Evolutionary conservation across 2,113 vertebrate species (phyloP), one percentile per base, ranked within the genome.

Genomic region (Nymphicus hollandicus): DNA sequence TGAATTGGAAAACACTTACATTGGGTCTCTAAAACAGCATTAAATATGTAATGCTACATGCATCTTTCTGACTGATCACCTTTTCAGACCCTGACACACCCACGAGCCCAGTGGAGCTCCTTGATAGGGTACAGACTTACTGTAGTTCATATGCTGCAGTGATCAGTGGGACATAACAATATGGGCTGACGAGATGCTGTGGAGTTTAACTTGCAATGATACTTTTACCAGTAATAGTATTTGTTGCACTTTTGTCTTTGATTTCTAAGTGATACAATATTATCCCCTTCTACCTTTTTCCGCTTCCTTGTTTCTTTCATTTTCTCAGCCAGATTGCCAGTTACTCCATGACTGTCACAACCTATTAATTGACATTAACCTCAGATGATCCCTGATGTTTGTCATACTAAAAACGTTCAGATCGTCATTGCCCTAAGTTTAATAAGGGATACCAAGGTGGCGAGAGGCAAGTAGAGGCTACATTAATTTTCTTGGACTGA

Each of bases 311-410:
- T 88, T 85, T 82, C 86, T 87, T 86, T 65, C 65, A 88, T 88
- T 92, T 95, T 81, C 81, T 91, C 68, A 50, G 77, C 22, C 43
- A 81, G 89, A 96, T 74, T 95, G 56, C 23, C 50, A 87, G 69
- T 81, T 93, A 79, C 44, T 79, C 49, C 29, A 29, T 78, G 86
- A 79, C 61, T 85, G 68, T 82, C 88, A 88, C 82, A 93, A 80
- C 61, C 70, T 91, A 89, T 79, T 95, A 94, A 96, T 91, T 89
- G 84, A 74, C 88, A 89, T 91, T 96, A 96, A 93, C 88, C 84
- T 91, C 10, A 39, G 70, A 49, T 74, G 72, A 91, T 92, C 87
- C n/a, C 23, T 68, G 35, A 81, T 86, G 50, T 94, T 95, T 94
- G 58, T 81, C 83, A 80, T 89, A 89, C 56, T 91, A 70, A 93